Percentiles rank a stretch among this genome's conserved stretches.
Conservation (phyloP, 2,113 vertebrate genomes). For the Salvelinus fontinalis region DNA sequence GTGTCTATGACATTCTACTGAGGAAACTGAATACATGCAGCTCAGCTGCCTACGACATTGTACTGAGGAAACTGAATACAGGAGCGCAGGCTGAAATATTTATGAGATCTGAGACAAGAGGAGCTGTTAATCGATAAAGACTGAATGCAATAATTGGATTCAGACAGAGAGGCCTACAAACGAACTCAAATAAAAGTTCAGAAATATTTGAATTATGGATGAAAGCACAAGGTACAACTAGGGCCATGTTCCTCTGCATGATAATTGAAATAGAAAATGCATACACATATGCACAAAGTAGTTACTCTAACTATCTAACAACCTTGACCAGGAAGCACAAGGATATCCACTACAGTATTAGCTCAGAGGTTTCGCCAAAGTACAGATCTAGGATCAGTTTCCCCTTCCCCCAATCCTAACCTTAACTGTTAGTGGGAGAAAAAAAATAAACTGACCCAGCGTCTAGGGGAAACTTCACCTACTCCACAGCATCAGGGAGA, state of each 20-base stretch:
- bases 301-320: background rate
- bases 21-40: too few relatives aligned
- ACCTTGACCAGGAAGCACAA: background rate
- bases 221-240: background rate
- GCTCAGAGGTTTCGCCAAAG: background rate
- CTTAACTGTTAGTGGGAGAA: background rate
- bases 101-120: slow-evolving; percentile 28
- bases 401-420: too few relatives aligned
- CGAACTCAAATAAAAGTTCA: background rate
- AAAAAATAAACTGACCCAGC: too few relatives aligned
- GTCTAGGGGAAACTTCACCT: background rate
- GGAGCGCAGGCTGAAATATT: slow-evolving; percentile 49
- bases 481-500: too few relatives aligned
- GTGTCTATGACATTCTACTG: too few relatives aligned
- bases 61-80: slow-evolving; percentile 43
- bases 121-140: background rate
- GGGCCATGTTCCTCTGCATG: background rate
- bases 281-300: background rate
- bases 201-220: background rate
- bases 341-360: background rate
- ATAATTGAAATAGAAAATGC: background rate
- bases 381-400: too few relatives aligned
- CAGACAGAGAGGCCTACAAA: background rate
- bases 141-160: background rate
- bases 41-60: background rate